phyloP scores from a whole-genome alignment of 2,888 invertebrate genomes.

The Tortrix viridana region DNA sequence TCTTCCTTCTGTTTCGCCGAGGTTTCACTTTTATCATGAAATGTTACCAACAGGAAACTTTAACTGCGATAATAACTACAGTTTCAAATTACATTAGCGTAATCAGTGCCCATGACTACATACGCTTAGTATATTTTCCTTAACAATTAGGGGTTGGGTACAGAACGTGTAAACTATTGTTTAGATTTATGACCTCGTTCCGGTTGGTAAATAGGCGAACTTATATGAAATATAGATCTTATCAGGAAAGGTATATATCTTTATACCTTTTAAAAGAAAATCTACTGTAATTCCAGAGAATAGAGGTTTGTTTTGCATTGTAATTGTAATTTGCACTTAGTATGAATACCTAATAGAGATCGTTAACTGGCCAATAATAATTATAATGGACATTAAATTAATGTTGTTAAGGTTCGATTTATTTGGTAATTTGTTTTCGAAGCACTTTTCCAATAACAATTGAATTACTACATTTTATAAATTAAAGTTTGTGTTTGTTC shows the following conservation, averaged over 20 bases:
- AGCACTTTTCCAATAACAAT: too few relatives aligned
- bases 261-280: neutral
- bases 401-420: conserved; percentile 27
- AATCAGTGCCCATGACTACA: neutral
- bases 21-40: neutral
- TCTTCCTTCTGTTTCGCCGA: neutral
- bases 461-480: too few relatives aligned
- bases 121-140: too few relatives aligned
- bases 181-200: conserved; percentile 29
- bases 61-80: too few relatives aligned
- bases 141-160: neutral
- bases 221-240: conserved; percentile 29
- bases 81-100: neutral
- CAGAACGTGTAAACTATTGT: conserved; percentile 27
- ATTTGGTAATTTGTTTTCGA: conserved; percentile 3
- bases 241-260: conserved; percentile 5
- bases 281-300: neutral
- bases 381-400: conserved; percentile 29
- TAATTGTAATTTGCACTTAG: neutral
- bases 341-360: conserved; percentile 19
- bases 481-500: too few relatives aligned
- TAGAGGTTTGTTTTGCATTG: neutral
- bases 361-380: conserved; percentile 34
- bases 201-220: conserved; percentile 34
- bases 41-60: neutral